phyloP scores from a whole-genome alignment of 2,113 vertebrate genomes.

The Python bivittatus region DNA sequence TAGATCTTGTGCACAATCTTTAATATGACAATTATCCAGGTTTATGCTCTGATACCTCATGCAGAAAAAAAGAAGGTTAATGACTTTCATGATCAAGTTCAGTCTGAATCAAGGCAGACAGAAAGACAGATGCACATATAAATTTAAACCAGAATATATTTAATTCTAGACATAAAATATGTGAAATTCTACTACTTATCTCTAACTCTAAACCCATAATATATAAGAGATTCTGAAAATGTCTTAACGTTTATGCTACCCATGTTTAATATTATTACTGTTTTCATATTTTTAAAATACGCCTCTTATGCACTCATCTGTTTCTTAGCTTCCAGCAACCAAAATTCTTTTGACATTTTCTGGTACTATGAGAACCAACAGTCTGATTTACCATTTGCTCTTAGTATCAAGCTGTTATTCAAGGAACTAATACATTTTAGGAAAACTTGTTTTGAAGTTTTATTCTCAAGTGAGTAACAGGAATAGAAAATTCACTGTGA shows the following conservation, averaged over 20 bases:
- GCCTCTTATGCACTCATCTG: neutral
- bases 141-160: neutral
- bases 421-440: conserved; percentile 7
- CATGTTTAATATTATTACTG: neutral
- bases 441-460: neutral
- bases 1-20: neutral
- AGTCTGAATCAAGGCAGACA: neutral
- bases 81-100: neutral
- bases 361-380: conserved; percentile 38
- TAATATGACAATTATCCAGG: neutral
- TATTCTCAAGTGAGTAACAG: neutral
- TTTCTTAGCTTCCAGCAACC: neutral
- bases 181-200: neutral
- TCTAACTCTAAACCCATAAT: neutral
- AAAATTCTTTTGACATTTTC: conserved; percentile 28
- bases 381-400: conserved; percentile 22
- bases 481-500: neutral
- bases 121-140: neutral
- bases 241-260: neutral
- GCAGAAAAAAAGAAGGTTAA: neutral
- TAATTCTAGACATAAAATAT: neutral
- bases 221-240: neutral
- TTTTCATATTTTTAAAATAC: neutral
- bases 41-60: neutral
- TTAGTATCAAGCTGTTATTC: neutral